Percentiles rank a stretch among this genome's conserved stretches.
These are phyloP conservation scores for Paragorgia papillata DNA, from an alignment of 92 coral and sea anemone genomes.

Conservation along the genomic window DNA sequence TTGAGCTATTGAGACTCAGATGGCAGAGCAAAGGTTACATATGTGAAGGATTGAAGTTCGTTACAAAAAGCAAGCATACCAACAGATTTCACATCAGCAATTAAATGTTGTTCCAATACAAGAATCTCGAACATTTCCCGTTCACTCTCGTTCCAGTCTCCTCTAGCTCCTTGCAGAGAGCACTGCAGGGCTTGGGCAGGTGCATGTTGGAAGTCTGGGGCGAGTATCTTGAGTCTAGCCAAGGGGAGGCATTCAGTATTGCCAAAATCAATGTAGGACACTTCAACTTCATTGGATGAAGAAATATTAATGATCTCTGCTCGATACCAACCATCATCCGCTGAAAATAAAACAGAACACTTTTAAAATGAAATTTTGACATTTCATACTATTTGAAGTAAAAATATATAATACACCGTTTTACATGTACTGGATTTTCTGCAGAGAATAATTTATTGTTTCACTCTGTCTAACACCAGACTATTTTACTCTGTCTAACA, in stretches of 20 bases:
- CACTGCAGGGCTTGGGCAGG: slow-evolving; percentile 79
- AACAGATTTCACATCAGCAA: slow-evolving; percentile 59
- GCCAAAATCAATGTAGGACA: slow-evolving; percentile 83
- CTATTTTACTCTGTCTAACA: no score
- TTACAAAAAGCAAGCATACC: slow-evolving; percentile 5
- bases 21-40: no score
- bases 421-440: no score
- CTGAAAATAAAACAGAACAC: neutral
- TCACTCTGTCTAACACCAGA: no score
- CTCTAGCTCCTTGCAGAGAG: slow-evolving; percentile 46
- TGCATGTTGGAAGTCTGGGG: slow-evolving; percentile 52
- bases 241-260: slow-evolving; percentile 58
- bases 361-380: no score
- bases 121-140: slow-evolving; percentile 54
- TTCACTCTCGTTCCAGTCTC: slow-evolving; percentile 30
- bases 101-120: slow-evolving; percentile 57
- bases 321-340: slow-evolving; percentile 75
- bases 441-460: no score
- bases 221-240: slow-evolving; percentile 60
- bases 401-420: no score
- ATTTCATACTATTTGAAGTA: no score
- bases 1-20: no score
- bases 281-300: slow-evolving; percentile 62
- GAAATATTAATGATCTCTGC: slow-evolving; percentile 55
- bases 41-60: no score